Evolutionary conservation across 2,113 vertebrate genomes (phyloP), one percentile per base, ranked within the genome.

Genomic region (Muntiacus muntjak): DNA sequence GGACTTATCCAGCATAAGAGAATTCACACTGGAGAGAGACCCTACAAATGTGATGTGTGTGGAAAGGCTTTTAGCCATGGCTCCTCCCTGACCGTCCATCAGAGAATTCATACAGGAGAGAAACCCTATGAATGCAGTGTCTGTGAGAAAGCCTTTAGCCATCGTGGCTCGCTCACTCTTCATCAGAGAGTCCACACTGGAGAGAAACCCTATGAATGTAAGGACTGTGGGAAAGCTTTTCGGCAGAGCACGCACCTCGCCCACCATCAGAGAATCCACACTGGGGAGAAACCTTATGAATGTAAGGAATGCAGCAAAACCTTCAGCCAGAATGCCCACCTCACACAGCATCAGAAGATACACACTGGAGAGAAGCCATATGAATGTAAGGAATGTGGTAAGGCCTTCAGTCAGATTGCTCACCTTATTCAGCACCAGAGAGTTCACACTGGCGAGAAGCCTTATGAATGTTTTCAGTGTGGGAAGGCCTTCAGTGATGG

Each of bases 401-500:
- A 98, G 36, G 82, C 95, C 54, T 98, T 98, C 60, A 97, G 96
- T 19, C 96, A 98, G 6, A 58, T 78, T 11, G 97, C 98, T 33
- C 97, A 98, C 86, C 89, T 98, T 12, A 54, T 93, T 28, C 92
- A 98, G 30, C 98, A 98, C 60, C 95, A 98, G 81, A 84, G 95
- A 57, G 85, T 96, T 33, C 98, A 98, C 33, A 95, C 92, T 28
- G 97, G 97, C 1, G 97, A 97, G 58, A 97, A 96, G 25, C 97
- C 96, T 26, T 98, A 97, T 17, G 84, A 86, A 25, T 98, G 98
- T 64, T 8, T 55, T 2, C 94, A 95, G 0, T 98, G 98, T 47
- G 98, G 98, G 36, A 98, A 98, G 85, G 96, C 96, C 93, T 98
- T 98, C 47, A 97, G 97, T 12, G 96, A 97, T 14, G 81, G 97